Evolutionary conservation across 2,113 vertebrate genomes (phyloP), one percentile per base, ranked within the genome.

Genomic region (Electrona antarctica): DNA sequence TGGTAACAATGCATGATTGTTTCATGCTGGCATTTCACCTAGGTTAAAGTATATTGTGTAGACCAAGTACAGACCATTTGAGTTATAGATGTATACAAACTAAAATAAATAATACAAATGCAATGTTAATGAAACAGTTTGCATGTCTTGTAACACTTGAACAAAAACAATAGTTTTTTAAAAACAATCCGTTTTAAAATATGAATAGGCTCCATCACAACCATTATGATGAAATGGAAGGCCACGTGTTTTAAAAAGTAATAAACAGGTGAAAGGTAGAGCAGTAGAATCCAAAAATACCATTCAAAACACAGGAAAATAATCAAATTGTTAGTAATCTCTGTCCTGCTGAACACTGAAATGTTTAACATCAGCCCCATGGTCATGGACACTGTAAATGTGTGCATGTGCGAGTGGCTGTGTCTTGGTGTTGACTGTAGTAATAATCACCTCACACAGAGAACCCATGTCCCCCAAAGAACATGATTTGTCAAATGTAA

Each of bases 141-240:
- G 7, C 0, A 55, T 54, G 47, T 50, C 49, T 7, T 15, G 28
- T 71, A 81, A 87, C 58, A 85, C 76, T 52, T 55, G 8, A 63
- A 3, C 13, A 10, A 1, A 63, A 21, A 21, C 33, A 41, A 4
- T 41, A 41, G 33, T 6, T 2, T 4, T 33, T 6, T 15, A 46
- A 9, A 21, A 21, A 21, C 33, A 41, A 3, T 41, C 33, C 33
- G 1, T 1, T 41, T 41, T 1, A 41, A 41, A 41, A 41, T 41
- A 41, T 21, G 69, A 1, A 8, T 15, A 49, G 13, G 12, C 56
- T 59, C 46, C 49, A 52, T 58, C n/a, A 61, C 7, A 47, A 48
- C 8, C 6, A 49, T 64, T 46, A 64, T 7, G 2, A 69, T 57
- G 13, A 79, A 58, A 58, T 12, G 7, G 54, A 74, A 54, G 1